Evolutionary conservation across 2,797 vertebrate genomes (phyloP), one percentile per base, ranked within the genome.

Genomic region (Nannoperca australis): DNA sequence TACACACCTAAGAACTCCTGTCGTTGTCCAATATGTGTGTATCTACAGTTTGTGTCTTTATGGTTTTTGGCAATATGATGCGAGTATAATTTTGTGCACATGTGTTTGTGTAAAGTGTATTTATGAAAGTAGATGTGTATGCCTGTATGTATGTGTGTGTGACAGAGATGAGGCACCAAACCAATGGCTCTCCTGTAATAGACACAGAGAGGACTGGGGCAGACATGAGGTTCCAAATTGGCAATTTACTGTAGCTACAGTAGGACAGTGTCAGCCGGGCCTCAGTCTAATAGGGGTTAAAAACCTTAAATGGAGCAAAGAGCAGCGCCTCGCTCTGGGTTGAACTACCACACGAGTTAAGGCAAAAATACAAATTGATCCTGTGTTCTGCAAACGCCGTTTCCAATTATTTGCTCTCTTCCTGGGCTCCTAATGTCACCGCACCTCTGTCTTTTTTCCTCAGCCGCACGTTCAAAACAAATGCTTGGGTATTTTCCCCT

Each of bases 161-260:
- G 85, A 86, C 83, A 88, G 78, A 82, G 82, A 67, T 59, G 10
- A 63, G 63, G 45, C 58, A 68, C 60, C 34, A 74, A 85, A 89
- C 89, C 88, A 91, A 86, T 91, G 87, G 86, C 77, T 85, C 70
- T 78, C 47, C 81, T 79, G 51, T 88, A 89, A 91, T 86, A 86
- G 90, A 92, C 79, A 82, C 79, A 84, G 79, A 83, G 73, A 88
- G 83, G 84, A 82, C 82, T 49, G 24, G 68, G 69, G 78, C 81
- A 92, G 79, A 90, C 83, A 83, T 83, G 89, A 89, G 86, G 78
- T 76, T 87, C 89, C 85, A 94, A 94, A 94, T 94, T 93, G 93
- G 85, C 91, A 93, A 94, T 95, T 94, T 93, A 89, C 80, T 80
- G 82, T 60, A 82, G 81, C 78, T 78, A 83, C 78, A 79, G 83